Base-by-base conservation (phyloP, 2,113 vertebrate species). In the Nanger granti region DNA sequence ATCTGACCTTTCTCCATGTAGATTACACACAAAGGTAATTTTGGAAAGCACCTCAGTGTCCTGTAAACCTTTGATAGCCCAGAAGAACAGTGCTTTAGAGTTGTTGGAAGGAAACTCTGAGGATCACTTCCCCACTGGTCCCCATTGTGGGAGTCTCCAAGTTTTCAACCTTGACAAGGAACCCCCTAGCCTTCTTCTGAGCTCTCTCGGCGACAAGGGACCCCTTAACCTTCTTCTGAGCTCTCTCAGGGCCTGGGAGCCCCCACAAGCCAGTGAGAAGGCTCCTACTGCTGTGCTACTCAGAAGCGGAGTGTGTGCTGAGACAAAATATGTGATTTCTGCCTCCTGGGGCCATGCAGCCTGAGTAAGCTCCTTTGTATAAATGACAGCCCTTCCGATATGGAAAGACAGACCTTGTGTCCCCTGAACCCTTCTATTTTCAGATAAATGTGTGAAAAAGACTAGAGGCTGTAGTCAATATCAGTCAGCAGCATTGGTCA, bases 251-350 rank as follows among this genome's bases (percentile, higher is more conserved):
- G 3, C 9, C 6, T 17, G 54, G 54, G 54, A 54, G 52, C 54
- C 26, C n/a, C 28, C 41, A 2, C 4, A 10, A 12, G 7, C 0
- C 1, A 9, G 7, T 26, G 57, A 12, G 37, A 8, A 4, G 2
- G 2, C 90, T 62, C 60, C 18, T 5, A 3, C 14, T 29, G 3
- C 34, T 54, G 1, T 11, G 1, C 3, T 0, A 1, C 8, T 26
- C 3, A 1, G 26, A 15, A 8, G 41, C 4, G 47, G n/a, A 20
- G 20, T 5, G 5, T 49, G 44, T 3, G 18, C 12, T 4, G n/a
- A n/a, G 64, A 31, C n/a, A 5, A n/a, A 52, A 3, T 59, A 55
- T 29, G 60, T 59, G 37, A 17, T 55, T 87, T 85, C 55, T 60
- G 34, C 26, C 28, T 86, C 41, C 55, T 31, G 55, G 14, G 57